phyloP scores from a whole-genome alignment of 1,140 invertebrate genomes.

The Mercenaria mercenaria region DNA sequence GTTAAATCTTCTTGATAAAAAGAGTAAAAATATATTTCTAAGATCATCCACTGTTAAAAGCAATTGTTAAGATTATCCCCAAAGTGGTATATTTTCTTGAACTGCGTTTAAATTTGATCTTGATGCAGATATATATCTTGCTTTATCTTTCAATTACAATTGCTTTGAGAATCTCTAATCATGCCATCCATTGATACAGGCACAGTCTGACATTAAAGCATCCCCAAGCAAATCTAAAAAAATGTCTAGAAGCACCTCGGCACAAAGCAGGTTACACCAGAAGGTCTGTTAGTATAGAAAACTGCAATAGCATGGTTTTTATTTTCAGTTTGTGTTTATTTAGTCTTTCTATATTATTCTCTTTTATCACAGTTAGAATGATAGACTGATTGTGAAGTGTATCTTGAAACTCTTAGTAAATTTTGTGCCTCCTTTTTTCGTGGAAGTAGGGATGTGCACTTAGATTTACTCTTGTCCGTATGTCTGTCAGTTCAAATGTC shows the following conservation, averaged over 20 bases:
- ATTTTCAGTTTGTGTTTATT: background rate
- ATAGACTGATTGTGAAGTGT: background rate
- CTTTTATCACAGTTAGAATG: background rate
- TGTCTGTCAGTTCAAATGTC: too few species aligned
- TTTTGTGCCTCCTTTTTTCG: too few species aligned
- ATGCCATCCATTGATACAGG: conserved; percentile 29
- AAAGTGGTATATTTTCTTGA: background rate
- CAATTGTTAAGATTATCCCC: too few species aligned
- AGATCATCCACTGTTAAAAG: too few species aligned
- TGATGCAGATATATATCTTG: background rate
- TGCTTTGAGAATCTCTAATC: conserved; percentile 21
- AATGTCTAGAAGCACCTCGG: conserved; percentile 54
- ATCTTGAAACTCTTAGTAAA: background rate
- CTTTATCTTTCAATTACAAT: background rate
- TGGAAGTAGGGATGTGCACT: too few species aligned
- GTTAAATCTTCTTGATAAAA: too few species aligned
- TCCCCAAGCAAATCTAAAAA: conserved; percentile 58
- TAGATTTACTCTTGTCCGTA: too few species aligned
- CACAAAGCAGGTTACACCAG: conserved; percentile 62
- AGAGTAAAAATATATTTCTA: too few species aligned
- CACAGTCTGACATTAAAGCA: conserved; percentile 39
- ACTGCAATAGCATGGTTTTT: conserved; percentile 34
- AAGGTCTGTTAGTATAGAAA: conserved; percentile 52
- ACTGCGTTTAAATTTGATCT: background rate
- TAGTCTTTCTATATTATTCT: background rate